phyloP scores from a whole-genome alignment of 2,888 invertebrate species.

The Synergus umbraculus region DNA sequence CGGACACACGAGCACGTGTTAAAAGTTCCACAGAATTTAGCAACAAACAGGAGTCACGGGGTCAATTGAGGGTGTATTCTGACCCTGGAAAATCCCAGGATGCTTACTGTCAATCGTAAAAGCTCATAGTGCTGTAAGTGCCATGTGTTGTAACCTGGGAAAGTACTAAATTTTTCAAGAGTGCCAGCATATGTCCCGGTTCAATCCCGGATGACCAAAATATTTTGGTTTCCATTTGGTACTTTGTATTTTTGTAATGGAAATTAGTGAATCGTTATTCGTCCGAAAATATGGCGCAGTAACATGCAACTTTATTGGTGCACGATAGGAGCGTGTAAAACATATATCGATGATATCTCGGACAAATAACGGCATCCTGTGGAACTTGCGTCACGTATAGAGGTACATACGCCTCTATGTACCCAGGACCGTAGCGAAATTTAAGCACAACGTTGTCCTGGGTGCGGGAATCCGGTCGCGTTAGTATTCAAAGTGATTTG shows the following conservation, averaged over 20 bases:
- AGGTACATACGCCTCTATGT: neutral
- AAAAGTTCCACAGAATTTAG: conserved; percentile 11
- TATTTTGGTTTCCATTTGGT: neutral
- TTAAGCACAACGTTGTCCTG: conserved; percentile 15
- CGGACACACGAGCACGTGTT: conserved; percentile 11
- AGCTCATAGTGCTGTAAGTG: neutral
- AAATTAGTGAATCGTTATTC: neutral
- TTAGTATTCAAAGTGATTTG: conserved; percentile 43
- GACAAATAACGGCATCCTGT: conserved; percentile 41
- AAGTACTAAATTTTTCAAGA: neutral
- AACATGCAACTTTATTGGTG: conserved; percentile 28
- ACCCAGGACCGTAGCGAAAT: conserved; percentile 13
- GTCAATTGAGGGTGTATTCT: conserved; percentile 19
- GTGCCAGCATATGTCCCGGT: neutral
- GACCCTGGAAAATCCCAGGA: neutral
- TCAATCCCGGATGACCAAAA: neutral
- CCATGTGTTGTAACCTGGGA: conserved; percentile 5
- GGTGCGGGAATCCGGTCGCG: conserved; percentile 32
- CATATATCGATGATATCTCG: conserved; percentile 45
- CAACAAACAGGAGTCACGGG: conserved; percentile 7
- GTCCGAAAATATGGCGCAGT: conserved; percentile 19
- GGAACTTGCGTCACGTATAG: conserved; percentile 24
- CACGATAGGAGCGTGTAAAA: conserved; percentile 25
- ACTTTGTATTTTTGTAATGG: neutral
- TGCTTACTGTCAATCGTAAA: conserved; percentile 1